Percentiles rank a stretch among this genome's conserved stretches.
Evolutionary conservation across 2,113 vertebrate genomes (phyloP).

Genomic region (Chascanopsetta lugubris): DNA sequence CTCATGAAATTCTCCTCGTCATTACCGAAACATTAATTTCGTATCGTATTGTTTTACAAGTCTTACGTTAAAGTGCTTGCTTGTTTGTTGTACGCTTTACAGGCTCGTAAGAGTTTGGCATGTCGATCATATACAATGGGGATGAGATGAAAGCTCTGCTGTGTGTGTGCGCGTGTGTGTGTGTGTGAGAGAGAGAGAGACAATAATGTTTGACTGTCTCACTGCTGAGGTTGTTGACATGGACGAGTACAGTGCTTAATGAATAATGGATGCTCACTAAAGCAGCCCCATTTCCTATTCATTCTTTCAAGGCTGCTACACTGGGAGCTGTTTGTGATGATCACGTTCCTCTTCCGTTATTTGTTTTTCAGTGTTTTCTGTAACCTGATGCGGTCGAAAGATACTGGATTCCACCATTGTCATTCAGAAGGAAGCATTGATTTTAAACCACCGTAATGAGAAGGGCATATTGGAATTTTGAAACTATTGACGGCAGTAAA

Average conservation of each 20-base stretch:
- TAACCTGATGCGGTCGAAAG: constrained; percentile 11
- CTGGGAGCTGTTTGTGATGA: constrained; percentile 57
- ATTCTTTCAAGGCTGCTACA: constrained; percentile 51
- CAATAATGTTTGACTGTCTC: constrained; percentile 55
- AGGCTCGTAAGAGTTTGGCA: background rate
- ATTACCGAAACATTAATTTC: background rate
- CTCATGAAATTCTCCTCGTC: constrained; percentile 16
- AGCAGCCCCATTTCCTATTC: constrained; percentile 63
- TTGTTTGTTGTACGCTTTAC: constrained; percentile 14
- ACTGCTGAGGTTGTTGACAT: constrained; percentile 55
- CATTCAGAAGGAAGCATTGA: constrained; percentile 7
- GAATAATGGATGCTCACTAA: constrained; percentile 73
- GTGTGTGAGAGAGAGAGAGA: background rate
- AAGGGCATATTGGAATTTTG: constrained; percentile 2
- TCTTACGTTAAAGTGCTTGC: constrained; percentile 10
- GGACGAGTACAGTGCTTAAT: constrained; percentile 48
- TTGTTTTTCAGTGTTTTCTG: constrained; percentile 35
- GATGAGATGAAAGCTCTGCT: constrained; percentile 20
- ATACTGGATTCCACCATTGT: background rate
- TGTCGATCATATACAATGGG: constrained; percentile 1
- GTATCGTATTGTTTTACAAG: constrained; percentile 13
- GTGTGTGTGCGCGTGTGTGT: background rate
- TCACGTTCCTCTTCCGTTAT: constrained; percentile 46
- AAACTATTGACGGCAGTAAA: constrained; percentile 10
- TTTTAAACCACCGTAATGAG: background rate